Evolutionary conservation across 2,797 vertebrate species (phyloP).

Genomic region (Chromobotia macracanthus): DNA sequence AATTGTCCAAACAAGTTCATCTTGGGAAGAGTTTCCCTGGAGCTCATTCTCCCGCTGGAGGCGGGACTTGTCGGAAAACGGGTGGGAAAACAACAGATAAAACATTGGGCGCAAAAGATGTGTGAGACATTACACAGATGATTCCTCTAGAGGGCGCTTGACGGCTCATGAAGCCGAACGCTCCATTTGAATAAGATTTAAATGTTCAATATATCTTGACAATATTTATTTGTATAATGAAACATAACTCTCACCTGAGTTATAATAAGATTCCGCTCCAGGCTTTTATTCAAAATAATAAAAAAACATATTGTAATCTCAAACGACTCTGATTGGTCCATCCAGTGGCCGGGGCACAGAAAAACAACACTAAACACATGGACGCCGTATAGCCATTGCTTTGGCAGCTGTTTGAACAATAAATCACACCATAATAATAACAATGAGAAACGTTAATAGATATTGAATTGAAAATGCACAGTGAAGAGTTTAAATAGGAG

Average conservation of each 20-base stretch:
- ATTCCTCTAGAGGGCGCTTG: not conserved
- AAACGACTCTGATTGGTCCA: not conserved
- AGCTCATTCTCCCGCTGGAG: not conserved
- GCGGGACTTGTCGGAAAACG: not conserved
- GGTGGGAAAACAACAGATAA: not conserved
- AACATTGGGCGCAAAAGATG: not conserved
- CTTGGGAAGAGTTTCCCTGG: not conserved
- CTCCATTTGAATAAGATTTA: not conserved
- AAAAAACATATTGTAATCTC: too few relatives aligned
- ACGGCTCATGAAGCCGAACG: not conserved
- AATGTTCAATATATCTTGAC: too few relatives aligned
- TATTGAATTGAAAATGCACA: not conserved
- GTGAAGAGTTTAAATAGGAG: not conserved
- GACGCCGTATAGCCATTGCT: too few relatives aligned
- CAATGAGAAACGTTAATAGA: not conserved
- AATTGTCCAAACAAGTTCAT: not conserved
- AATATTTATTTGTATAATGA: too few relatives aligned
- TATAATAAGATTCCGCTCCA: too few relatives aligned
- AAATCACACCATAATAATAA: not conserved
- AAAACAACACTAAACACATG: too few relatives aligned
- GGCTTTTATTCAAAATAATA: too few relatives aligned
- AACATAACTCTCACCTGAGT: too few relatives aligned
- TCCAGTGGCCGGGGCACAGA: not conserved
- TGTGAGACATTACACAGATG: too few relatives aligned
- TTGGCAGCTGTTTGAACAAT: too few relatives aligned